Conservation (phyloP, 2,797 vertebrate species). For the Alcedo quadribrachys region DNA sequence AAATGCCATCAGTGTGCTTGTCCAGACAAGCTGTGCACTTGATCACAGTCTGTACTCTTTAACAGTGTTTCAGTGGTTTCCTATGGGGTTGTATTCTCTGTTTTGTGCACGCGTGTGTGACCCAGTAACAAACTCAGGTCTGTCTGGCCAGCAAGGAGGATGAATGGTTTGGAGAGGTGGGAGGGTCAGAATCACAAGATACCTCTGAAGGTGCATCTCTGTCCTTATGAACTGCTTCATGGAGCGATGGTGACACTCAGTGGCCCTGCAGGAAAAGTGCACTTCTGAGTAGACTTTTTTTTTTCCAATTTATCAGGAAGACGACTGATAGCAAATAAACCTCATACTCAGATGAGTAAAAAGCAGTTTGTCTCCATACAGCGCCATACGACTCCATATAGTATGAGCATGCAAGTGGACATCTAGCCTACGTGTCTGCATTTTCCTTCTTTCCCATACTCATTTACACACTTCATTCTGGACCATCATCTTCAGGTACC, state of each 20-base stretch:
- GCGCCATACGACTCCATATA: accelerated
- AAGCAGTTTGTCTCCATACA: not conserved
- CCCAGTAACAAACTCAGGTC: not conserved
- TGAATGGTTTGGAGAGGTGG: not conserved
- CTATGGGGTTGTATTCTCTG: not conserved
- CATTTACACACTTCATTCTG: not conserved
- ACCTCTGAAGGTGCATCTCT: accelerated
- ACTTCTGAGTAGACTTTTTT: not conserved
- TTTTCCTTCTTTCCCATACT: not conserved
- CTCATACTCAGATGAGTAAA: not conserved
- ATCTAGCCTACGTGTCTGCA: not conserved
- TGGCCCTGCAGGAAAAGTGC: constrained; percentile 9
- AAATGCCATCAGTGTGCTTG: not conserved
- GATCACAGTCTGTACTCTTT: not conserved
- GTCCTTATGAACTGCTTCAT: too few species aligned
- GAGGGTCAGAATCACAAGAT: not conserved
- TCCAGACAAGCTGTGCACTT: not conserved
- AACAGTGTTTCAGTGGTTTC: not conserved
- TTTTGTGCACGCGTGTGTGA: not conserved
- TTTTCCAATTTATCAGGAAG: not conserved
- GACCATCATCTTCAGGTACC: not conserved
- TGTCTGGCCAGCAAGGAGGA: not conserved
- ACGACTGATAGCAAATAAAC: not conserved
- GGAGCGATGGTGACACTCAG: constrained; percentile 34
- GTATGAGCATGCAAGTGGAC: not conserved